Base-by-base conservation (phyloP, 23 tunicate genomes). In the Oikopleura dioica region DNA sequence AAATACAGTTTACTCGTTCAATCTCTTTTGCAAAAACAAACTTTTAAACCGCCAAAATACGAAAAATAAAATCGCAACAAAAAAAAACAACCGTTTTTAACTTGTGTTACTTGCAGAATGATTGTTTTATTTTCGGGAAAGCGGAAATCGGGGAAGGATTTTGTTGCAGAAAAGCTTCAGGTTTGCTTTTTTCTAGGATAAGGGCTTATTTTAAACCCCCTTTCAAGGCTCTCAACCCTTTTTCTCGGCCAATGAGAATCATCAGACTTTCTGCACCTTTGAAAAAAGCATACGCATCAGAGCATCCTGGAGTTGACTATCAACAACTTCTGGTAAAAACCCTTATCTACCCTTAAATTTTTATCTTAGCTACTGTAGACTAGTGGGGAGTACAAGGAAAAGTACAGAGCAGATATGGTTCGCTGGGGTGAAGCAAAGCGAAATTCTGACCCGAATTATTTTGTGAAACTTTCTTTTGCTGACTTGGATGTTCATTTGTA, bases 121-220 rank as follows among this genome's bases (percentile, higher is more conserved):
- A 78, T 91, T 37, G 59, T 85, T 32, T 69, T 91, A 55, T 51
- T 91, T 1, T 84, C 92, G 75, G 97, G 97, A 38, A 91, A 91
- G 78, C 59, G 97, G 38, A 91, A 91, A 72, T 59, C 81, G 80
- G 97, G 97, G 26, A 91, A 91, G 75, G 97, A 91, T 76, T 91
- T 35, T 80, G 78, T 91, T 37, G 84, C 84, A 0, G 78, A 82
- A 4, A 69, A 59, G 69, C 68, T 89, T 31, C 68, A 24, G 1
- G 9, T 37, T 0, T 38, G 51, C 31, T 21, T 89, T 44, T 89
- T 89, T 9, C 28, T 1, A 0, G 84, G 79, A 36, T 35, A n/a
- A 1, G 84, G 96, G 63, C n/a, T n/a, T n/a, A n/a, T n/a, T n/a
- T n/a, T n/a, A n/a, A n/a, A n/a, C n/a, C n/a, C n/a, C n/a, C n/a